These are phyloP conservation scores for Enteromius unitaeniatus DNA, from an alignment of 2,797 vertebrate genomes.

Conservation along the genomic window DNA sequence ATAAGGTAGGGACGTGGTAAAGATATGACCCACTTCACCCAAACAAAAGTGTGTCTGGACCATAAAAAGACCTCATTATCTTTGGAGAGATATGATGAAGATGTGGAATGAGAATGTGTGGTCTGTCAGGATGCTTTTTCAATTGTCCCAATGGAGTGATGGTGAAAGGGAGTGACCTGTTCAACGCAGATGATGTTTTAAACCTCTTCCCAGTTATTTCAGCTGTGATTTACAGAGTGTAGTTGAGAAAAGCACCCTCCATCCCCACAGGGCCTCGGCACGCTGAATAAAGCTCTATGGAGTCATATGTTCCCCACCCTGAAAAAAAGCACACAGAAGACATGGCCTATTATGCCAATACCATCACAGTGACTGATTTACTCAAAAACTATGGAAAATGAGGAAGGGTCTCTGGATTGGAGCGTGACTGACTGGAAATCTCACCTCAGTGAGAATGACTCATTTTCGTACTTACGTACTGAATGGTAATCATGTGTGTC, in stretches of 20 bases:
- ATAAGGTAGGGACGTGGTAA: slow-evolving; percentile 34
- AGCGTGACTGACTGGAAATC: slow-evolving; percentile 27
- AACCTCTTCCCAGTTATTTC: slow-evolving; percentile 61
- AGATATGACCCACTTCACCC: slow-evolving; percentile 44
- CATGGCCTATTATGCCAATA: not conserved
- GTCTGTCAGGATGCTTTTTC: slow-evolving; percentile 69
- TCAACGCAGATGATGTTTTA: slow-evolving; percentile 54
- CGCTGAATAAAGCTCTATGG: not conserved
- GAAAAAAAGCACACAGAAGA: not conserved
- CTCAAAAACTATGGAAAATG: slow-evolving; percentile 17
- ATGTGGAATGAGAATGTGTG: slow-evolving; percentile 60
- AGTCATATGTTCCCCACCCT: slow-evolving; percentile 40
- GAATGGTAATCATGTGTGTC: slow-evolving; percentile 25
- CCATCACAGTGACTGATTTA: slow-evolving; percentile 14
- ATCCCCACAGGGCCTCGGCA: not conserved
- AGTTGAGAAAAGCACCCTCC: slow-evolving; percentile 46
- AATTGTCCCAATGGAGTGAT: slow-evolving; percentile 58
- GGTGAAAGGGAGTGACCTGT: slow-evolving; percentile 53
- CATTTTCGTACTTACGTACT: slow-evolving; percentile 29
- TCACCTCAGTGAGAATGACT: slow-evolving; percentile 43
- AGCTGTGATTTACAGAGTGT: slow-evolving; percentile 62
- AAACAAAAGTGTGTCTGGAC: slow-evolving; percentile 44
- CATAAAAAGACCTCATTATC: slow-evolving; percentile 43
- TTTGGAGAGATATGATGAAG: slow-evolving; percentile 47
- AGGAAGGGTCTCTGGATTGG: slow-evolving; percentile 35